Percentiles rank a stretch among this genome's conserved stretches.
Conservation (phyloP, 2,888 invertebrate genomes). For the Ectemnius continuus region DNA sequence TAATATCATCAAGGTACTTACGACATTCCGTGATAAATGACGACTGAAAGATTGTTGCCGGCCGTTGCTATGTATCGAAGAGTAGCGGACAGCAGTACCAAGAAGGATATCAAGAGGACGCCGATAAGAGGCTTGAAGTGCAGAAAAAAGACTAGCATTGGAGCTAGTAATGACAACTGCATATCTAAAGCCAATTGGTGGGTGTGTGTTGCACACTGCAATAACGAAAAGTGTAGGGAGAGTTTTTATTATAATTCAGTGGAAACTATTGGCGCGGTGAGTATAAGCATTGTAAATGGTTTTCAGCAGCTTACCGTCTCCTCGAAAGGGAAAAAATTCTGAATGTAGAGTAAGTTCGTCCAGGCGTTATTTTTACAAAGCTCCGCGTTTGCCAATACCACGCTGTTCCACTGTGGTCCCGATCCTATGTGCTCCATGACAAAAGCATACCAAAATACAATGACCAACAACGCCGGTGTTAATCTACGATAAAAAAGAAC, state of each 20-base stretch:
- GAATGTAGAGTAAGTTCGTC: constrained; percentile 84
- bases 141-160: constrained; percentile 83
- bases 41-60: constrained; percentile 82
- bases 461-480: constrained; percentile 82
- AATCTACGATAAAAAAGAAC: constrained; percentile 76
- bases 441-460: constrained; percentile 84
- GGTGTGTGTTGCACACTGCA: constrained; percentile 87
- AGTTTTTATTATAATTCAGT: neutral
- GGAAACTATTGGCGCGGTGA: neutral
- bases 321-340: constrained; percentile 85
- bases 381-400: constrained; percentile 82
- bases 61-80: constrained; percentile 82
- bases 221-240: constrained; percentile 38
- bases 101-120: constrained; percentile 79
- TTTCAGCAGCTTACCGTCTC: constrained; percentile 81
- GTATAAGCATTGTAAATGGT: neutral
- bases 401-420: constrained; percentile 84
- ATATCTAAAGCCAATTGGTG: constrained; percentile 87
- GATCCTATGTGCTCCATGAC: constrained; percentile 83
- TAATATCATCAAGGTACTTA: constrained; percentile 69
- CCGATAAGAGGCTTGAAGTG: constrained; percentile 81
- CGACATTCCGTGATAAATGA: constrained; percentile 86
- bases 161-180: constrained; percentile 84
- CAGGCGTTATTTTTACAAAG: constrained; percentile 84
- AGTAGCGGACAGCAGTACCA: constrained; percentile 82